Evolutionary conservation across 2,113 vertebrate species (phyloP).

Genomic region (Martes martes): DNA sequence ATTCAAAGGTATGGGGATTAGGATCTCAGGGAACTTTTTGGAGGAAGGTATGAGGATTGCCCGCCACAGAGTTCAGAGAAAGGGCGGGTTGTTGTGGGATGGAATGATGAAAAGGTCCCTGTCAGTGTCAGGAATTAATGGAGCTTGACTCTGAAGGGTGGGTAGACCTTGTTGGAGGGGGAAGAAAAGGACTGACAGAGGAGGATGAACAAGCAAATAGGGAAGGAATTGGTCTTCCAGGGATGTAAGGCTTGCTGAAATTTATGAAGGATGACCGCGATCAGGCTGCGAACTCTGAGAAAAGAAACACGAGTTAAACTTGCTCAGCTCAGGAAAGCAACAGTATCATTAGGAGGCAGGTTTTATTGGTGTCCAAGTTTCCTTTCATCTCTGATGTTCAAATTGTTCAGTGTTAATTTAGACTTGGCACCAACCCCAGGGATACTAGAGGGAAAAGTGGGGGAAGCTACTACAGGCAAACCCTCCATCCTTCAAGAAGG

Average conservation of each 20-base stretch:
- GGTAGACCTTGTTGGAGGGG: not conserved
- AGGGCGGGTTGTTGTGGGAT: not conserved
- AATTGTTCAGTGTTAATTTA: constrained; percentile 27
- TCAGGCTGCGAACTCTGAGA: not conserved
- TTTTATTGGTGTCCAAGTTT: constrained; percentile 17
- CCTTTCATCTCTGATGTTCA: constrained; percentile 36
- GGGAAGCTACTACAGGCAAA: not conserved
- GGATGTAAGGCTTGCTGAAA: not conserved
- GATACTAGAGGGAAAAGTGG: not conserved
- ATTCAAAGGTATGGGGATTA: not conserved
- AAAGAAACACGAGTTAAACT: not conserved
- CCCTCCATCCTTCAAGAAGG: not conserved
- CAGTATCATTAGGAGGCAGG: not conserved
- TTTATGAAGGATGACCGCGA: not conserved
- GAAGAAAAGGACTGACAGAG: not conserved
- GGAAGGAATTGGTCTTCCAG: not conserved
- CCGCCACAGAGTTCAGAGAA: not conserved
- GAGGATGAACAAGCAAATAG: not conserved
- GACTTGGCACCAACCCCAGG: not conserved
- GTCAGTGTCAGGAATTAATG: not conserved
- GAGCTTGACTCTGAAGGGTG: not conserved
- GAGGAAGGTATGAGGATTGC: not conserved
- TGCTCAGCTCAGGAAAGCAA: not conserved
- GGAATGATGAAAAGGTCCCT: not conserved
- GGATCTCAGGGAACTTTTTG: not conserved